Base-by-base conservation (phyloP, 2,113 vertebrate species). In the Oncorhynchus clarkii region DNA sequence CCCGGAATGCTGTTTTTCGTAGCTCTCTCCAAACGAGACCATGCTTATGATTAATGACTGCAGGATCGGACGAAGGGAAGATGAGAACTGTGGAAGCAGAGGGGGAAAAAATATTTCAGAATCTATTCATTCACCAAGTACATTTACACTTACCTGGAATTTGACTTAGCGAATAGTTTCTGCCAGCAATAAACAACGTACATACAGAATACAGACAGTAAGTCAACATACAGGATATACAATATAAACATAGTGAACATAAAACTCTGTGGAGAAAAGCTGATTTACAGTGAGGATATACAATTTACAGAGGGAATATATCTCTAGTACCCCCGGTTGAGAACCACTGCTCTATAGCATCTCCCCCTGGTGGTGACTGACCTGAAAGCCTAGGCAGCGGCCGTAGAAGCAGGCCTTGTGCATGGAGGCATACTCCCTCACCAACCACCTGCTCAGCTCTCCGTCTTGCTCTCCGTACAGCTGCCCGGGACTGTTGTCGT, bases 341-440 rank as follows among this genome's bases (percentile, higher is more conserved):
- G 39, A 45, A 11, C 39, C 39, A 45, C 39, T 11, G 39, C 39
- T 39, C 39, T 39, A 39, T 45, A 45, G 39, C 39, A 45, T 45
- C 39, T 45, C 39, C 39, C 39, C 39, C 9, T 90, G 75, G 90
- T 82, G 18, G 76, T 69, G 18, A 12, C 86, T 74, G 70, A 97
- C 96, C 95, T 97, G 96, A 76, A 97, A 97, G 80, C 96, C 96
- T 67, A 97, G 90, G 67, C 96, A 97, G 82, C 96, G 94, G 1
- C 96, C 96, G 0, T 97, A 97, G 91, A 97, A 97, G 80, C 96
- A 97, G 72, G 95, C 95, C 80, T 97, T 97, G 89, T 96, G 94
- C 93, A 97, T 94, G 2, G 95, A 95, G 85, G 92, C 86, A 81
- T 96, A 97, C 84, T 97, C 96, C 14, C 77, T 89, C 73, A 97